phyloP scores from a whole-genome alignment of 1,140 invertebrate genomes.

The Meloidogyne exigua region DNA sequence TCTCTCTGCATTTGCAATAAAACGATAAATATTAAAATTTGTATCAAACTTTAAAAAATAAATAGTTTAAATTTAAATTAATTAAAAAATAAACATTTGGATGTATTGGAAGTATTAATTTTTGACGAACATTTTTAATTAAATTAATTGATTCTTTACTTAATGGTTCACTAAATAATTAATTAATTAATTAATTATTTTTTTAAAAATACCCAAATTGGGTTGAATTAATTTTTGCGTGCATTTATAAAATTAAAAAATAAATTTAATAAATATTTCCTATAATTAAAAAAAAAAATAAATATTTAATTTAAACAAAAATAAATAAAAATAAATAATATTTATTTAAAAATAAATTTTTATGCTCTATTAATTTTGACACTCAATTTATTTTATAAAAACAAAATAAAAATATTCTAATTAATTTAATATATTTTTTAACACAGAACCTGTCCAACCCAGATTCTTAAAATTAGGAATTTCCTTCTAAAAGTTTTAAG shows the following conservation, averaged over 20 bases:
- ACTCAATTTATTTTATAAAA: too few relatives aligned
- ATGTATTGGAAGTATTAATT: constrained; percentile 52
- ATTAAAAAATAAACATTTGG: constrained; percentile 44
- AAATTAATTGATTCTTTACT: constrained; percentile 57
- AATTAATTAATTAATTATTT: neutral
- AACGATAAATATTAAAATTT: constrained; percentile 63
- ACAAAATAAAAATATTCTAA: too few relatives aligned
- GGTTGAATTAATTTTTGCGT: neutral
- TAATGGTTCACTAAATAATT: constrained; percentile 54
- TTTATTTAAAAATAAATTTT: too few relatives aligned
- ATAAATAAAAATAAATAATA: too few relatives aligned
- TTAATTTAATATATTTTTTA: too few relatives aligned
- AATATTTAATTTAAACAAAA: too few relatives aligned
- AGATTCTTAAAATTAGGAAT: too few relatives aligned
- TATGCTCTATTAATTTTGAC: too few relatives aligned
- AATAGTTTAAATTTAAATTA: neutral
- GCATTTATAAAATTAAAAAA: neutral
- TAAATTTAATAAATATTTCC: neutral
- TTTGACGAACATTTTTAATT: constrained; percentile 57
- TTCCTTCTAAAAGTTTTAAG: too few relatives aligned
- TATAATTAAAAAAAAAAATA: neutral
- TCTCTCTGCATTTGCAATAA: constrained; percentile 55
- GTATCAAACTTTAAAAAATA: constrained; percentile 55
- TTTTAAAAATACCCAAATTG: neutral
- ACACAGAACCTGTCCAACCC: too few relatives aligned